Evolutionary conservation across 2,888 invertebrate genomes (phyloP).

Genomic region (Drosophila helvetica): DNA sequence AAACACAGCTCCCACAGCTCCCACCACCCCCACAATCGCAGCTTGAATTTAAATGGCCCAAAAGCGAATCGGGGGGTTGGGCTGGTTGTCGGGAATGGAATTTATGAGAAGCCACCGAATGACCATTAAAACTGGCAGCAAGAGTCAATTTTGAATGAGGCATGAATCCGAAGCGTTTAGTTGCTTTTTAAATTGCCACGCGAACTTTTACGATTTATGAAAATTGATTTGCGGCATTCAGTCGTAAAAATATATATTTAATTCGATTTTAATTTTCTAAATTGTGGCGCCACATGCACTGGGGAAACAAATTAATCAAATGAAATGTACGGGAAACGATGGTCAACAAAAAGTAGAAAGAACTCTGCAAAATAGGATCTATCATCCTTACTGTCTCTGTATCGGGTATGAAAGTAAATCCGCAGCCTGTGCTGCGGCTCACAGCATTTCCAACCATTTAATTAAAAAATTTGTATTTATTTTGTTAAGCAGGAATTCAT

Average conservation of each 20-base stretch:
- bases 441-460: no score
- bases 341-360: no score
- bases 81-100: constrained; percentile 23
- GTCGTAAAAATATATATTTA: constrained; percentile 40
- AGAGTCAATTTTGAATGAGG: constrained; percentile 43
- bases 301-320: not conserved
- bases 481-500: no score
- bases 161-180: constrained; percentile 32
- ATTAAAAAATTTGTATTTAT: no score
- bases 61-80: constrained; percentile 19
- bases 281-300: constrained; percentile 10
- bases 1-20: constrained; percentile 8
- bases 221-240: constrained; percentile 66
- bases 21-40: constrained; percentile 34
- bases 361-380: no score
- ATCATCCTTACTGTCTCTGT: no score
- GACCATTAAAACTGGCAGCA: constrained; percentile 72
- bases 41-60: constrained; percentile 68
- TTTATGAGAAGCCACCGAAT: constrained; percentile 73
- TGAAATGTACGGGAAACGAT: not conserved
- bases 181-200: constrained; percentile 40
- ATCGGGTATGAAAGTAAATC: no score
- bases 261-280: constrained; percentile 53
- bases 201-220: constrained; percentile 73
- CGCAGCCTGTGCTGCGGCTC: no score